phyloP scores from a whole-genome alignment of 2,113 vertebrate genomes.

The Hippocampus zosterae region DNA sequence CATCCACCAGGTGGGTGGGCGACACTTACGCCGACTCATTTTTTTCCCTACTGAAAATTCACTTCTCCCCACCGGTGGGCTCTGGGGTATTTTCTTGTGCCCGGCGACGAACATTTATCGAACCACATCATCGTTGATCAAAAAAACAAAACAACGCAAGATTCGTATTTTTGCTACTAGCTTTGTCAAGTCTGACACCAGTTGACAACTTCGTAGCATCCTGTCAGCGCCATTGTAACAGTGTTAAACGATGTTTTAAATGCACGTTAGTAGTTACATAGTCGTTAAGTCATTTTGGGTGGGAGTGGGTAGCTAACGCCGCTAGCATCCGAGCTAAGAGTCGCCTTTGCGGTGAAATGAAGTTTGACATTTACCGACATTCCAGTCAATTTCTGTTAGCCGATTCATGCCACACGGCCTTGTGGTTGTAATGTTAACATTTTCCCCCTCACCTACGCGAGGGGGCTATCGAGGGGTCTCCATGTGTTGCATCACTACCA shows the following conservation, averaged over 20 bases:
- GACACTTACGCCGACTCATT: not conserved
- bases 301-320: not conserved
- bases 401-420: not conserved
- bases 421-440: not conserved
- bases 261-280: not conserved
- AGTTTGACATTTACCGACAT: not conserved
- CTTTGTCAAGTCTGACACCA: not conserved
- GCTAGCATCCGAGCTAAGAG: not conserved
- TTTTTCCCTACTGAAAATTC: not conserved
- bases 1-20: slow-evolving; percentile 64
- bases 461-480: not conserved
- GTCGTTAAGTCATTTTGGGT: not conserved
- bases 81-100: not conserved
- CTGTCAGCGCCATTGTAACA: not conserved
- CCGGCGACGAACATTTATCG: not conserved
- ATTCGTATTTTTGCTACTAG: too few species aligned
- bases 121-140: not conserved
- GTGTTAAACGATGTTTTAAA: not conserved
- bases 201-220: not conserved
- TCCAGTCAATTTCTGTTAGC: not conserved
- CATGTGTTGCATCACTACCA: not conserved
- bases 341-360: not conserved
- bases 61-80: not conserved
- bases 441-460: not conserved
- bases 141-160: not conserved